Evolutionary conservation across 1,140 invertebrate genomes (phyloP).

Genomic region (Helicorthomorpha holstii): DNA sequence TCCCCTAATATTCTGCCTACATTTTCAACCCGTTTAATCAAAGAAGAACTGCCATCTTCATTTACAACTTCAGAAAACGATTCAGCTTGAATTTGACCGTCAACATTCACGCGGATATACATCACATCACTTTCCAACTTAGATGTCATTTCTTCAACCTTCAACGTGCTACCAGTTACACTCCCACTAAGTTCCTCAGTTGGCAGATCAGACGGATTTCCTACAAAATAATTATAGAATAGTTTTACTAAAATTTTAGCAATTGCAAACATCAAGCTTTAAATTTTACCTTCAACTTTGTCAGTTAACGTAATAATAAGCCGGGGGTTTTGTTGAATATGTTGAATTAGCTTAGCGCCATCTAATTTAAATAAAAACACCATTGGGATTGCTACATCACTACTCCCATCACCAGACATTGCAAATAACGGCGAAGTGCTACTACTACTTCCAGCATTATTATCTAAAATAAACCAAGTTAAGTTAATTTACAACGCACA

Average conservation of each 20-base stretch:
- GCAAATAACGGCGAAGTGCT: constrained; percentile 67
- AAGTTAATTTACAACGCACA: background rate
- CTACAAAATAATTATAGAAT: too few relatives aligned
- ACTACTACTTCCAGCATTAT: constrained; percentile 50
- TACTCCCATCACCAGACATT: constrained; percentile 83
- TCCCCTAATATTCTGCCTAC: background rate
- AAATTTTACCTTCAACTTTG: background rate
- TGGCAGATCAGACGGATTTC: too few relatives aligned
- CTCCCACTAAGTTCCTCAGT: too few relatives aligned
- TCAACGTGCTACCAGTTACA: too few relatives aligned
- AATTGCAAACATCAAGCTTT: too few relatives aligned
- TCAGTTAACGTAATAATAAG: constrained; percentile 30
- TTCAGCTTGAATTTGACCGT: background rate
- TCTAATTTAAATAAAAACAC: constrained; percentile 80
- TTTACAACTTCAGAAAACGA: background rate
- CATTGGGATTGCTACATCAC: constrained; percentile 75
- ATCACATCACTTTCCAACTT: background rate
- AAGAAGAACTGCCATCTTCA: background rate
- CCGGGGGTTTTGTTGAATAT: constrained; percentile 30
- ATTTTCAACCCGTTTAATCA: background rate
- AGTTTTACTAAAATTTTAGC: too few relatives aligned
- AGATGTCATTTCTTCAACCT: too few relatives aligned
- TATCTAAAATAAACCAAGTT: constrained; percentile 36
- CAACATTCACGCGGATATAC: background rate
- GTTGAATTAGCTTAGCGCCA: constrained; percentile 42